Evolutionary conservation across 2,113 vertebrate genomes (phyloP).

Genomic region (Heterotis niloticus): DNA sequence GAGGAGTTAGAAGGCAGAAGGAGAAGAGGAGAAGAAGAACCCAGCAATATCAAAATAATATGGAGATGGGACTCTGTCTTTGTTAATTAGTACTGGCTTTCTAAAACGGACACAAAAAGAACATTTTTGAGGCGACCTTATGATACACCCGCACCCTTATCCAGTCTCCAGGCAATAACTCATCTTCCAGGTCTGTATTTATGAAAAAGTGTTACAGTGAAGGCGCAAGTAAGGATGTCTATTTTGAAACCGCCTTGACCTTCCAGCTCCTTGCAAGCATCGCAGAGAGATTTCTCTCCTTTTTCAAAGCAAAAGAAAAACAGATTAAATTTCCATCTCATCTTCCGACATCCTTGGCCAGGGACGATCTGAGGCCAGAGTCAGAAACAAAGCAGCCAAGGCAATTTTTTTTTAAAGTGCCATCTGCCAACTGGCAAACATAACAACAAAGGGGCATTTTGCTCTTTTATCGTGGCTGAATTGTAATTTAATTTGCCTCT

Average conservation of each 20-base stretch:
- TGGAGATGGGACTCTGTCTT: background rate
- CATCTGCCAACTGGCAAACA: constrained; percentile 19
- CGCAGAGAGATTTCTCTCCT: background rate
- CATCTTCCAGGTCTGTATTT: background rate
- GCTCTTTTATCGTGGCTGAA: background rate
- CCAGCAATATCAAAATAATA: too few species aligned
- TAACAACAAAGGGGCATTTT: constrained; percentile 6
- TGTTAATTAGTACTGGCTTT: background rate
- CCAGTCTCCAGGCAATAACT: too few species aligned
- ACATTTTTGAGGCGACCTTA: too few species aligned
- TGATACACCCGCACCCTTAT: too few species aligned
- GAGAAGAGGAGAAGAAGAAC: too few species aligned
- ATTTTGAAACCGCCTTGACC: constrained; percentile 14
- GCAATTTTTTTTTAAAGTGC: constrained; percentile 13
- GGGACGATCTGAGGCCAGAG: constrained; percentile 1
- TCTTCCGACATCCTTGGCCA: background rate
- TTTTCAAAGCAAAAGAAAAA: constrained; percentile 8
- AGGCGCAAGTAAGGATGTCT: background rate
- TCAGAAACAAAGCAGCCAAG: constrained; percentile 11
- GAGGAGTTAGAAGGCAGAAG: too few species aligned
- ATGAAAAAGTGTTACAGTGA: background rate
- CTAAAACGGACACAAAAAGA: too few species aligned
- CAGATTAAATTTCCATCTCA: constrained; percentile 24
- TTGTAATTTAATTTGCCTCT: constrained; percentile 18
- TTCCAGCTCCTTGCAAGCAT: background rate